Evolutionary conservation across 2,888 invertebrate species (phyloP), one percentile per base, ranked within the genome.

Genomic region (Tenodera sinensis): DNA sequence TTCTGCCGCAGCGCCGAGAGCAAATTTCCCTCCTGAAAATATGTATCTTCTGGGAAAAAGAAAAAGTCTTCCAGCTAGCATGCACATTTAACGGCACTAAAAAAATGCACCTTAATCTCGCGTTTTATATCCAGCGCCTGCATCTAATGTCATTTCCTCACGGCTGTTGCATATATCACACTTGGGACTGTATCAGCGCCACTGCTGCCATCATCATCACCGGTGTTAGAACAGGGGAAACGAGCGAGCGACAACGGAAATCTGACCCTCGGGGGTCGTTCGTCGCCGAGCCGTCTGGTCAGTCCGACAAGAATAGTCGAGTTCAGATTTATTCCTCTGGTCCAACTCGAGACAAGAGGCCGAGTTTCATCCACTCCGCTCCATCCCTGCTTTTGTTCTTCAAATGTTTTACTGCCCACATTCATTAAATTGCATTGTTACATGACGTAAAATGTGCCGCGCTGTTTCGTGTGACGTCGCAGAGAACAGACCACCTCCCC

Each of bases 201-300:
- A 81, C 42, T 30, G 30, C 81, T 30, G 81, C 25, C 34, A 84
- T 86, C 86, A 86, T 87, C 87, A 87, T 83, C 87, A 87, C 83
- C 28, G 54, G 54, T 71, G 90, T 90, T 89, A 87, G 87, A 71
- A 71, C 54, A 71, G 54, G 54, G 54, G 54, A 34, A 87, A 82
- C 83, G 87, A 82, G 87, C 30, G 89, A 89, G 92, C 92, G 92
- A 92, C 92, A 92, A 92, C 92, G 92, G 92, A 90, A 93, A 93
- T 93, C 92, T 93, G 92, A 93, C 93, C 93, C 93, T 92, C 91
- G 93, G 93, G 93, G 92, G 93, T 92, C 92, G 92, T 93, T 93
- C 92, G 91, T 87, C 87, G 82, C 87, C 88, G 87, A 47, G 71
- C 86, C 34, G 71, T 85, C 82, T 81, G 82, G 25, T 81, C 82